phyloP scores from a whole-genome alignment of 2,888 invertebrate species.

The Plebejus melissa region DNA sequence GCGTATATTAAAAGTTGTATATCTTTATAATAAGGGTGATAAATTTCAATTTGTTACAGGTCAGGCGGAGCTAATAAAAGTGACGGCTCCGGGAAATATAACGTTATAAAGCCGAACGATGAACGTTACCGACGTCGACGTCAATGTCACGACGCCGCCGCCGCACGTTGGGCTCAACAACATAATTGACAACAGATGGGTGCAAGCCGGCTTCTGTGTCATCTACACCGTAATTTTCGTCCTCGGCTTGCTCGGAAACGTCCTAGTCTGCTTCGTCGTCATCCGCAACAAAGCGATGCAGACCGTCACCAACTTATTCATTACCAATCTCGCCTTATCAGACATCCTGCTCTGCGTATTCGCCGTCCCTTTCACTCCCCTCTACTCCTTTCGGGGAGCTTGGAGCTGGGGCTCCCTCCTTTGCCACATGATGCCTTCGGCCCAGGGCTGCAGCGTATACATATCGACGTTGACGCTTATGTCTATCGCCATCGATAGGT shows the following conservation, averaged over 20 bases:
- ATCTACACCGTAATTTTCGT: conserved; percentile 92
- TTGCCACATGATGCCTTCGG: conserved; percentile 95
- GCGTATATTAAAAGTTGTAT: conserved; percentile 17
- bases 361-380: conserved; percentile 97
- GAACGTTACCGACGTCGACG: conserved; percentile 47
- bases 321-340: conserved; percentile 96
- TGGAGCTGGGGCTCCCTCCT: conserved; percentile 96
- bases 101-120: conserved; percentile 35
- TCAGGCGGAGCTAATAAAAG: conserved; percentile 56
- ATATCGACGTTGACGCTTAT: conserved; percentile 97
- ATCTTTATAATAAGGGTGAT: conserved; percentile 36
- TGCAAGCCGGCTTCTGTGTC: conserved; percentile 86
- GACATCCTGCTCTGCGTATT: conserved; percentile 95
- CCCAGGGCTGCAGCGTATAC: conserved; percentile 97
- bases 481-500: conserved; percentile 98
- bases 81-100: conserved; percentile 54
- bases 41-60: conserved; percentile 67
- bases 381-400: conserved; percentile 93
- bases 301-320: conserved; percentile 98
- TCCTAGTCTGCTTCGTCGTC: conserved; percentile 96
- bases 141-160: conserved; percentile 41
- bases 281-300: conserved; percentile 96
- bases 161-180: conserved; percentile 57
- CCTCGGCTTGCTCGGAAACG: conserved; percentile 93
- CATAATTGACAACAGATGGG: conserved; percentile 82